phyloP scores from a whole-genome alignment of 92 coral and sea anemone genomes.

The Siderastrea radians region DNA sequence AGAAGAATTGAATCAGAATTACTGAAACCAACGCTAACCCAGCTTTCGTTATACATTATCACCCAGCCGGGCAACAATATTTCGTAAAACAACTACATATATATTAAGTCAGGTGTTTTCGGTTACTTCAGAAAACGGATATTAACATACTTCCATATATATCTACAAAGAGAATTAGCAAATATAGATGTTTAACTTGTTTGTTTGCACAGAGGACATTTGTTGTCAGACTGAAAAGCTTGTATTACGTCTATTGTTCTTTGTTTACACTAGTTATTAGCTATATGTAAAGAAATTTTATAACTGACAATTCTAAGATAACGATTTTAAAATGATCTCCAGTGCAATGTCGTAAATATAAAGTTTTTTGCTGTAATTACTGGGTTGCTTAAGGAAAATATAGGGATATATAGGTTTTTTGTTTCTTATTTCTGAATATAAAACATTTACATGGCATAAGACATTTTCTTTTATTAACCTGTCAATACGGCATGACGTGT shows the following conservation, averaged over 20 bases:
- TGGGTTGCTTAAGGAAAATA: too few relatives aligned
- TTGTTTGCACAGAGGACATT: not conserved
- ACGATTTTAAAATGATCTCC: too few relatives aligned
- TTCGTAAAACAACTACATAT: not conserved
- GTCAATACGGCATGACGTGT: too few relatives aligned
- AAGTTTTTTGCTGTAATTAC: too few relatives aligned
- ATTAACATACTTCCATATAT: slow-evolving; percentile 12
- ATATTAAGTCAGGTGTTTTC: not conserved
- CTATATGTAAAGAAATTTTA: not conserved
- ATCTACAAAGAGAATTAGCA: not conserved
- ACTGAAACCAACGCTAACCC: not conserved
- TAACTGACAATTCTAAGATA: not conserved
- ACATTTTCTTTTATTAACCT: too few relatives aligned
- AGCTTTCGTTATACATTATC: not conserved
- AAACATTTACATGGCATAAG: too few relatives aligned
- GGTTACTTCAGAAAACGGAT: not conserved
- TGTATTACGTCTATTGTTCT: not conserved
- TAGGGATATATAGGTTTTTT: too few relatives aligned
- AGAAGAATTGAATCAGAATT: not conserved
- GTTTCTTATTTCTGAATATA: too few relatives aligned
- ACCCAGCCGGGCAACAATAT: not conserved
- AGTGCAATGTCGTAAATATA: too few relatives aligned
- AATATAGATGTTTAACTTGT: slow-evolving; percentile 15
- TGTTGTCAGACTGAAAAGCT: not conserved
- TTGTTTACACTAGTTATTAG: not conserved